Base-by-base conservation (phyloP, 2,888 invertebrate species). In the Leptinotarsa haldemani region DNA sequence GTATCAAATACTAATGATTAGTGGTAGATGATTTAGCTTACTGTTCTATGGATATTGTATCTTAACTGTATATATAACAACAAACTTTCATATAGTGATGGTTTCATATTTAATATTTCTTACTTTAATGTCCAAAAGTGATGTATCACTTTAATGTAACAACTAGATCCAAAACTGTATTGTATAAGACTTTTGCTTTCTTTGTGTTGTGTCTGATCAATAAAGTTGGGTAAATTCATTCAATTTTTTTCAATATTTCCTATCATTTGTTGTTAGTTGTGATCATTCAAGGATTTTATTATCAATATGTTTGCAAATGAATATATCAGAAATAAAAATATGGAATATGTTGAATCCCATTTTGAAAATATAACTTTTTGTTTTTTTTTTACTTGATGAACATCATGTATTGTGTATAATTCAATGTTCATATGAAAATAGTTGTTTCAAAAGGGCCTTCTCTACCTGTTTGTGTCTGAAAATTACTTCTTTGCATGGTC, bases 161-260 rank as follows among this genome's bases (percentile, higher is more conserved):
- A 74, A 78, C 75, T 77, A 80, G 78, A 76, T 78, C 76, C 74
- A 70, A 74, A 68, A 56, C 56, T 78, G 73, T 82, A 80, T 77
- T 77, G 81, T 82, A 80, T 76, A 79, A 81, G 82, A 81, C 77
- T 79, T 80, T 80, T 82, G 82, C 83, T 83, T 83, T 77, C 77
- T 80, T 83, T 83, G 83, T 83, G 83, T 83, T 83, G 83, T 83
- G 83, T 82, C 81, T 69, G 66, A 71, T 71, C 68, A 53, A 68
- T 68, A 74, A 74, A 74, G 46, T 52, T 65, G 56, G 52, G 53
- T 69, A 71, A 74, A 71, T 67, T 25, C 16, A 56, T 20, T 47
- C 0, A 46, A 16, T 7, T 18, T 56, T 68, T 40, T 22, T 22
- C 22, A 22, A 22, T 22, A 22, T 56, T 56, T 18, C 53, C 50